phyloP scores from a whole-genome alignment of 2,888 invertebrate genomes.

The Escarpia spicata region DNA sequence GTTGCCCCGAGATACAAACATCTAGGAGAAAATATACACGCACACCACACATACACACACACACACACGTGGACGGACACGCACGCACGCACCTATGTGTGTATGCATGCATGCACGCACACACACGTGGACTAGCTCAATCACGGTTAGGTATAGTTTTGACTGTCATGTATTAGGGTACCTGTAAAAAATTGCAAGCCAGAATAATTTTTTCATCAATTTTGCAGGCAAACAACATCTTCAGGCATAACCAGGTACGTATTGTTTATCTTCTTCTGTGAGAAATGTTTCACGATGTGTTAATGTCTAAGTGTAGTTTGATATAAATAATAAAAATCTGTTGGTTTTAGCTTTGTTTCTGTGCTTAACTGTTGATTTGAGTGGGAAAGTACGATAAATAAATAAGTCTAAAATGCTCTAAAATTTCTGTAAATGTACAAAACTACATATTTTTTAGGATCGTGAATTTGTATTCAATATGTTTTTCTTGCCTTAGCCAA shows the following conservation, averaged over 20 bases:
- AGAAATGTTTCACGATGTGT: background rate
- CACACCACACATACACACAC: too few relatives aligned
- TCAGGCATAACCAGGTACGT: background rate
- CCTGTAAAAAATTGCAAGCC: background rate
- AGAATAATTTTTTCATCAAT: background rate
- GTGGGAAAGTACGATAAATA: background rate
- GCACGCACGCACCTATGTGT: too few relatives aligned
- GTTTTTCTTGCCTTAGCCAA: too few relatives aligned
- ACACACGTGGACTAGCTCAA: too few relatives aligned
- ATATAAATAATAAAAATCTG: background rate
- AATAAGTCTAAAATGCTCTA: background rate
- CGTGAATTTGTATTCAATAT: too few relatives aligned
- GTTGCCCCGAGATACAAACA: too few relatives aligned
- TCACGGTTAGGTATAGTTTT: too few relatives aligned
- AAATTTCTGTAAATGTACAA: background rate
- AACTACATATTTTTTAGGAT: background rate
- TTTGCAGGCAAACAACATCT: slow-evolving; percentile 13
- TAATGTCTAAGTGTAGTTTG: background rate
- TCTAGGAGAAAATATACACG: too few relatives aligned
- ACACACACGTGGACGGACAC: too few relatives aligned
- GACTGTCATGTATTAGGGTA: too few relatives aligned
- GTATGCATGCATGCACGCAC: too few relatives aligned
- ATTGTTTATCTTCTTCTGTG: background rate
- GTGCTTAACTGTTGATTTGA: background rate
- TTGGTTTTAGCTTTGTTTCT: background rate